A percentile compares a stretch with the other conserved stretches of the same genome.
Conservation (phyloP, 2,113 vertebrate species). For the Archocentrus centrarchus region DNA sequence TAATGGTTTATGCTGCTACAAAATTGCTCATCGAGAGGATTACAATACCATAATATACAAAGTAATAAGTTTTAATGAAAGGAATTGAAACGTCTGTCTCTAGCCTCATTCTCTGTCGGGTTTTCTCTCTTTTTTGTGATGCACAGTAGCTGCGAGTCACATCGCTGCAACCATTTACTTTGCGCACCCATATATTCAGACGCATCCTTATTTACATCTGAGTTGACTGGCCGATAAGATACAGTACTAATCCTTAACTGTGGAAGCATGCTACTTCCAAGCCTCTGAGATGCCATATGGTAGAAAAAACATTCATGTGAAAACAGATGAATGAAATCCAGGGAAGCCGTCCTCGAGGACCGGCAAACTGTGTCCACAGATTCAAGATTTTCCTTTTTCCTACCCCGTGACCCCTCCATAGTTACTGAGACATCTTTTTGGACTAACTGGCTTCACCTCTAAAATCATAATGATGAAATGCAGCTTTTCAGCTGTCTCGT, state of each 20-base stretch:
- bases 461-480: background rate
- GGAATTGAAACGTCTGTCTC: slow-evolving; percentile 25
- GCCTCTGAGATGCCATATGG: background rate
- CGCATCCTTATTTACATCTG: background rate
- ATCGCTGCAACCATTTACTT: background rate
- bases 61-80: slow-evolving; percentile 44
- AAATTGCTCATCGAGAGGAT: slow-evolving; percentile 78
- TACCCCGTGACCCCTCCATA: background rate
- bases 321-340: background rate
- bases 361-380: background rate
- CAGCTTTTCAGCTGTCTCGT: background rate
- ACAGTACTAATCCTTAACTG: background rate
- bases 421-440: background rate
- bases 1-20: slow-evolving; percentile 75
- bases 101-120: background rate
- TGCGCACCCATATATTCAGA: background rate
- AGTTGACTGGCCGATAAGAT: background rate
- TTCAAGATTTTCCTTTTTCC: background rate
- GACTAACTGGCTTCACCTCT: background rate
- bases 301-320: background rate
- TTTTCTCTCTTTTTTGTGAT: background rate
- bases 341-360: too few relatives aligned
- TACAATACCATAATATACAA: slow-evolving; percentile 74
- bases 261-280: background rate
- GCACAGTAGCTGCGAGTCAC: background rate